Percentiles rank a stretch among this genome's conserved stretches.
These are phyloP conservation scores for Protonibea diacanthus DNA, from an alignment of 2,797 vertebrate genomes.

Conservation along the genomic window DNA sequence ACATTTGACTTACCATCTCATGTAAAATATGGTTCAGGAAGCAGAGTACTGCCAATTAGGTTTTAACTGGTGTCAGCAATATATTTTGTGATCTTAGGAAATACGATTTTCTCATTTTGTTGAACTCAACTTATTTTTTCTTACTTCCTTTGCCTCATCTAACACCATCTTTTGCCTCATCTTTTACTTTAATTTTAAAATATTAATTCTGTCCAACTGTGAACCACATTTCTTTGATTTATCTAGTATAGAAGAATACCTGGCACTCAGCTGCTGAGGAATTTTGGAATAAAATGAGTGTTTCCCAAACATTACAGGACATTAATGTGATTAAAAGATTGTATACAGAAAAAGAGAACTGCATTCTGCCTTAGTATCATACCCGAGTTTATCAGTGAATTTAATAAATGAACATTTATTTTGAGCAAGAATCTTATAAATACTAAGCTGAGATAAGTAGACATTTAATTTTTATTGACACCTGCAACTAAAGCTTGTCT, in stretches of 20 bases:
- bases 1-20: constrained; percentile 57
- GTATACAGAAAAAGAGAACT: constrained; percentile 2
- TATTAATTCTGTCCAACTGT: constrained; percentile 41
- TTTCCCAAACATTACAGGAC: neutral
- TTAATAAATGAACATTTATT: constrained; percentile 22
- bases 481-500: constrained; percentile 17
- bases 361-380: neutral
- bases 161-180: constrained; percentile 32
- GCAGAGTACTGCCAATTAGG: constrained; percentile 59
- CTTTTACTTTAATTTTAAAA: constrained; percentile 42
- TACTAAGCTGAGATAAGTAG: constrained; percentile 7
- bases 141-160: constrained; percentile 36
- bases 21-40: constrained; percentile 58
- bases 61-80: constrained; percentile 66
- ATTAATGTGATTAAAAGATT: constrained; percentile 22
- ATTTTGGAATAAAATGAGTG: constrained; percentile 1
- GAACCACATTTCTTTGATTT: constrained; percentile 45
- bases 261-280: neutral
- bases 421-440: constrained; percentile 11
- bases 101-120: constrained; percentile 61
- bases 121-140: constrained; percentile 46
- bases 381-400: constrained; percentile 8
- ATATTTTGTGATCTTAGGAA: constrained; percentile 55
- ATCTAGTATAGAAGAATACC: constrained; percentile 22
- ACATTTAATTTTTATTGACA: constrained; percentile 27